These are phyloP conservation scores for Argentina silus DNA, from an alignment of 2,797 vertebrate genomes.

Conservation along the genomic window DNA sequence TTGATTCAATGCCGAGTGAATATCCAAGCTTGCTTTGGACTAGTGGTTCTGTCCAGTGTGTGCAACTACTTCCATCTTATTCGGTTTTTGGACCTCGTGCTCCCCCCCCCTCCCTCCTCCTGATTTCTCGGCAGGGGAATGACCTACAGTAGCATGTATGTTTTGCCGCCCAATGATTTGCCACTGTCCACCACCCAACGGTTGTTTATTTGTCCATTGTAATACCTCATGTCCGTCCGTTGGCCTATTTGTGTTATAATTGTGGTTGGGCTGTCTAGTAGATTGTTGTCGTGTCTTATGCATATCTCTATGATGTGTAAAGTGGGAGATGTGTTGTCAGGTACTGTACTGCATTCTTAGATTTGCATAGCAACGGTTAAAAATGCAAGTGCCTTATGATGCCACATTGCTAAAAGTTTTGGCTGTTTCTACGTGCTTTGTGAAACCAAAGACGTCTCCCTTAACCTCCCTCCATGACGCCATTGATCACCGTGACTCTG, in stretches of 20 bases:
- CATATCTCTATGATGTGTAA: constrained; percentile 22
- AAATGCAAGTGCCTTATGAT: constrained; percentile 67
- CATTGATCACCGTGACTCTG: constrained; percentile 45
- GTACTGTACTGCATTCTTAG: constrained; percentile 54
- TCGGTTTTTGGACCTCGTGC: background rate
- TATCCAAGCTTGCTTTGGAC: background rate
- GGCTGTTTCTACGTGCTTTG: constrained; percentile 22
- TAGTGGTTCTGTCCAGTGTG: background rate
- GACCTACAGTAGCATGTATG: constrained; percentile 7
- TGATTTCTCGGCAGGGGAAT: background rate
- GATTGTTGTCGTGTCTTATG: constrained; percentile 38
- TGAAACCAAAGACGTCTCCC: constrained; percentile 48
- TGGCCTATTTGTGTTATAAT: constrained; percentile 5
- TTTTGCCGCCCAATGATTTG: constrained; percentile 47
- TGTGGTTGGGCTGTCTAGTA: constrained; percentile 19
- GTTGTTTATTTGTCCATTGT: constrained; percentile 32
- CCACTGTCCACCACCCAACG: constrained; percentile 22
- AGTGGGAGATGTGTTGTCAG: constrained; percentile 35
- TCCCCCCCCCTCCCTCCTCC: background rate
- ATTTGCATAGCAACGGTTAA: constrained; percentile 44
- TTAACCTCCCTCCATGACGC: constrained; percentile 22
- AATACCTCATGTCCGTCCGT: constrained; percentile 40
- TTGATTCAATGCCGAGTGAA: background rate
- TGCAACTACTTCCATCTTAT: background rate
- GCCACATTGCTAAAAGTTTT: constrained; percentile 46